Conservation (phyloP, 2,888 invertebrate genomes). For the Gerosis bhagava region DNA sequence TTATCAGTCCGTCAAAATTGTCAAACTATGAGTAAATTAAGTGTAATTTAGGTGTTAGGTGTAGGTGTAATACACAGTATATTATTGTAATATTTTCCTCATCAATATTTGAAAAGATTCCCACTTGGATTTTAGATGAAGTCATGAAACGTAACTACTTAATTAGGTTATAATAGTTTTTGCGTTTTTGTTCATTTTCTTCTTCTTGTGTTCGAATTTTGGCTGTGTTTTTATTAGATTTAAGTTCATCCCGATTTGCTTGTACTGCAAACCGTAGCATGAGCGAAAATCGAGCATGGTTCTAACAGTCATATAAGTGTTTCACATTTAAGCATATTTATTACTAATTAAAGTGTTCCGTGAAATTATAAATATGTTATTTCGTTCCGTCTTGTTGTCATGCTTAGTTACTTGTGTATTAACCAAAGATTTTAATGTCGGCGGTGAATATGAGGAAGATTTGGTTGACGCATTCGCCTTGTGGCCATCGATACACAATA, state of each 20-base stretch:
- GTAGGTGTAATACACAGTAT: too few relatives aligned
- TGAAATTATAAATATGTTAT: constrained; percentile 27
- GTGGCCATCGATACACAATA: constrained; percentile 62
- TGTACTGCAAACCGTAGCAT: constrained; percentile 3
- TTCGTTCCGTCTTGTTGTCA: constrained; percentile 21
- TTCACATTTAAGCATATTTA: background rate
- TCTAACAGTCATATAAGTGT: constrained; percentile 4
- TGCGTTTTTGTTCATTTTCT: constrained; percentile 4
- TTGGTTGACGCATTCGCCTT: constrained; percentile 48
- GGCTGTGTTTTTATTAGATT: constrained; percentile 1
- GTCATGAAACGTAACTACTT: constrained; percentile 12
- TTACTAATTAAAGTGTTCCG: too few relatives aligned
- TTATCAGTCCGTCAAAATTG: constrained; percentile 32
- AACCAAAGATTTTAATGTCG: constrained; percentile 13
- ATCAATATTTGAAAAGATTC: constrained; percentile 12
- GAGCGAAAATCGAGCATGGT: constrained; percentile 9
- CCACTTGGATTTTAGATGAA: constrained; percentile 12
- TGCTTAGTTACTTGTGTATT: constrained; percentile 27
- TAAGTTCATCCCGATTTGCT: constrained; percentile 13
- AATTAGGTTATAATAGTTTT: constrained; percentile 19
- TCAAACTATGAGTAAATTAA: too few relatives aligned
- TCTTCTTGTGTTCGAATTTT: constrained; percentile 9
- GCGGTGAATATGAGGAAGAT: constrained; percentile 36
- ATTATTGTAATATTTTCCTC: too few relatives aligned
- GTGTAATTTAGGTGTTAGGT: too few relatives aligned